Percentiles rank a stretch among this genome's conserved stretches.
Conservation (phyloP, 2,888 invertebrate genomes). For the Seladonia tumulorum region DNA sequence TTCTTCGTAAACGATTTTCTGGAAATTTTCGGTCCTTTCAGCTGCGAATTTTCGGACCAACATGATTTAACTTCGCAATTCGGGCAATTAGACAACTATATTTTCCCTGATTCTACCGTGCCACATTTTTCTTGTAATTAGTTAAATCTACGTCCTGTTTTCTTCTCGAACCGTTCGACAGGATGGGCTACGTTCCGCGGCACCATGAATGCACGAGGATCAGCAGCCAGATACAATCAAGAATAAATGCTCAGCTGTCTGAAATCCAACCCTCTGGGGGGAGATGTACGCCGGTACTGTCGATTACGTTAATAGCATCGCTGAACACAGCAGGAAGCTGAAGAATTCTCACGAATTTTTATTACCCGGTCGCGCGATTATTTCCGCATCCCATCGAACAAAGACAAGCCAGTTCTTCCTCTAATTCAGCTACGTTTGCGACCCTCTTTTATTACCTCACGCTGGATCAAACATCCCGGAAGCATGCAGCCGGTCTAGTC, state of each 20-base stretch:
- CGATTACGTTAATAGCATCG: background rate
- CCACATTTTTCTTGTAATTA: no score
- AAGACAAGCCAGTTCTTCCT: background rate
- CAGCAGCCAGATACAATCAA: no score
- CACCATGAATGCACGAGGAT: no score
- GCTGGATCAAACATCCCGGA: background rate
- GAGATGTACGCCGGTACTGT: no score
- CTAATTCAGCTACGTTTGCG: background rate
- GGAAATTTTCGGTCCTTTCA: background rate
- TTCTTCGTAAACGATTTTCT: background rate
- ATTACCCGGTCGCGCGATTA: background rate
- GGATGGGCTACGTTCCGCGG: no score
- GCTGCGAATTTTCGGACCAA: background rate
- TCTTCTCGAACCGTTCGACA: no score
- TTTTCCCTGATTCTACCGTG: no score
- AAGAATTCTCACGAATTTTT: background rate
- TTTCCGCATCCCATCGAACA: background rate
- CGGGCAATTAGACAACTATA: background rate
- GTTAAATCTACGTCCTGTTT: no score
- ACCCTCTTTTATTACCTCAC: background rate
- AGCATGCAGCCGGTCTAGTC: background rate
- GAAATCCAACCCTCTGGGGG: background rate
- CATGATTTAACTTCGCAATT: background rate
- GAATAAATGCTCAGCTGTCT: background rate
- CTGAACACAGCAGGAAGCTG: background rate